phyloP scores from a whole-genome alignment of 2,797 vertebrate species.

The Neosilurus hyrtlii region DNA sequence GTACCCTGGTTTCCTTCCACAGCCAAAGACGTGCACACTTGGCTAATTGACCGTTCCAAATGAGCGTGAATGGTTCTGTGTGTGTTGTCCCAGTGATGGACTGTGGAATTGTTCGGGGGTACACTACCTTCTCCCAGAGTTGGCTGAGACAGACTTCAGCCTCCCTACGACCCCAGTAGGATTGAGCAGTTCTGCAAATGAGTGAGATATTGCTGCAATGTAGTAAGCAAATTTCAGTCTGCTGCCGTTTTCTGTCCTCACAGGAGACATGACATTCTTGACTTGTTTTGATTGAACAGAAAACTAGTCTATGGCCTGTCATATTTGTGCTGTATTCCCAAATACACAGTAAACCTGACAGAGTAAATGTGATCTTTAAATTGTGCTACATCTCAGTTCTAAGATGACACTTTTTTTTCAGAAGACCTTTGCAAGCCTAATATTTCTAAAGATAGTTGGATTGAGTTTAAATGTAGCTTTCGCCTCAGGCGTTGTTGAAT shows the following conservation, averaged over 20 bases:
- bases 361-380: constrained; percentile 19
- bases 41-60: too few species aligned
- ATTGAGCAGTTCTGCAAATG: too few species aligned
- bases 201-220: constrained; percentile 66
- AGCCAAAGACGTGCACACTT: too few species aligned
- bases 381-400: constrained; percentile 61
- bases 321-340: constrained; percentile 47
- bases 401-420: constrained; percentile 58
- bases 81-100: too few species aligned
- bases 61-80: too few species aligned
- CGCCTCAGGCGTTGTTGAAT: constrained; percentile 69
- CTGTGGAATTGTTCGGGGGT: too few species aligned
- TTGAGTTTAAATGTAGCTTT: constrained; percentile 63
- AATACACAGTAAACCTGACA: constrained; percentile 6
- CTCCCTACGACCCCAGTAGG: too few species aligned
- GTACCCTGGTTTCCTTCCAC: too few species aligned
- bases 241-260: constrained; percentile 68
- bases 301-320: constrained; percentile 58
- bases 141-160: too few species aligned
- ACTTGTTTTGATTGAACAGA: constrained; percentile 73
- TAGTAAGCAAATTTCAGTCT: constrained; percentile 75
- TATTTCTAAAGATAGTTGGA: constrained; percentile 66
- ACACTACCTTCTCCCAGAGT: too few species aligned
- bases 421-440: constrained; percentile 59
- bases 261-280: constrained; percentile 70